A percentile compares a stretch with the other conserved stretches of the same genome.
Conservation (phyloP, 2,113 vertebrate species). For the Cyprinodon tularosa region DNA sequence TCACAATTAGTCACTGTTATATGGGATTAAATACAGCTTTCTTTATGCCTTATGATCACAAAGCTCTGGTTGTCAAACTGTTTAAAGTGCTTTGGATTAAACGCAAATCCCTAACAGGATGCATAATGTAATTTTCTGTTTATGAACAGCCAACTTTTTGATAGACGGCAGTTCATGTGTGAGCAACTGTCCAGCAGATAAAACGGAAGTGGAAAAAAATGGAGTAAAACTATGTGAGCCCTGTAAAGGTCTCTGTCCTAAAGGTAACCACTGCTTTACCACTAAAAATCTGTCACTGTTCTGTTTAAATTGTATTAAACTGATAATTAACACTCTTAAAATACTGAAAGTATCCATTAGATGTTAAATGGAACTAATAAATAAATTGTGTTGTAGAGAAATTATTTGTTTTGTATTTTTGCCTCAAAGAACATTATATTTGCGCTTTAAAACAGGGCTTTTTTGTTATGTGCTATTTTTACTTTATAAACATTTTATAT, state of each 20-base stretch:
- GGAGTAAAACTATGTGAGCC: constrained; percentile 88
- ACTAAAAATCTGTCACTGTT: background rate
- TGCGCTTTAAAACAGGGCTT: background rate
- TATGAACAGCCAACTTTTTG: constrained; percentile 85
- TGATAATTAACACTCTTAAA: no score
- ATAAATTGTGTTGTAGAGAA: no score
- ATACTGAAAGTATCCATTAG: no score
- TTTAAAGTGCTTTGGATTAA: background rate
- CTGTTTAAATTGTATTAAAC: no score
- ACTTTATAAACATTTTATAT: background rate
- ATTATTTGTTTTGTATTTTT: no score
- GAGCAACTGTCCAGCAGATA: constrained; percentile 87
- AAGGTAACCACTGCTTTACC: constrained; percentile 77
- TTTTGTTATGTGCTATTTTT: background rate
- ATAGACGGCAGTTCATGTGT: constrained; percentile 93
- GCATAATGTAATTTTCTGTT: background rate
- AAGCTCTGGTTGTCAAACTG: background rate
- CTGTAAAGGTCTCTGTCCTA: constrained; percentile 88
- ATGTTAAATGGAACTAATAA: no score
- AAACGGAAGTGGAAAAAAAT: constrained; percentile 90
- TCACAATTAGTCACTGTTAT: background rate
- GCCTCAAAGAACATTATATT: no score
- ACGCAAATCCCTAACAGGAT: background rate
- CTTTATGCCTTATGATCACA: background rate
- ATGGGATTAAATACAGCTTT: background rate